Evolutionary conservation across 1,140 invertebrate species (phyloP).

Genomic region (Conus betulinus): DNA sequence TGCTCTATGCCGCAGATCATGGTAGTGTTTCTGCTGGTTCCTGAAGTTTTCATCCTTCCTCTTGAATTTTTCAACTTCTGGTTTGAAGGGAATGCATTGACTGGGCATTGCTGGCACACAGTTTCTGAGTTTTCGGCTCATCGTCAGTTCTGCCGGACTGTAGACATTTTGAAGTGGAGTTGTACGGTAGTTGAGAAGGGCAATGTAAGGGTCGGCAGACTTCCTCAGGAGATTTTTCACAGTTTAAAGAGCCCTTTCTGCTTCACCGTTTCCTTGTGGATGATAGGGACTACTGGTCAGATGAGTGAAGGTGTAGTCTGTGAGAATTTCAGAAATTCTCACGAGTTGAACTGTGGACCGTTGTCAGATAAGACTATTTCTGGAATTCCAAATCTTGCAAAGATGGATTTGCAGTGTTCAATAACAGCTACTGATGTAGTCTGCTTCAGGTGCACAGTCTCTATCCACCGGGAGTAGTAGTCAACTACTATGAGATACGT

Average conservation of each 20-base stretch:
- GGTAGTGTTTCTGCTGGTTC: not conserved
- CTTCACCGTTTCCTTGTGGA: conserved; percentile 27
- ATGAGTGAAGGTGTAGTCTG: conserved; percentile 35
- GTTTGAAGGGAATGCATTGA: conserved; percentile 8
- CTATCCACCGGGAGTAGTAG: conserved; percentile 57
- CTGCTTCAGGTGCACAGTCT: conserved; percentile 43
- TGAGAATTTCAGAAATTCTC: conserved; percentile 9
- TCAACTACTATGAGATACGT: conserved; percentile 54
- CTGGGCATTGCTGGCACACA: conserved; percentile 3
- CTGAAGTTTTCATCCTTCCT: conserved; percentile 11
- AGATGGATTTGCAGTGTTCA: conserved; percentile 31
- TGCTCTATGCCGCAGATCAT: not conserved
- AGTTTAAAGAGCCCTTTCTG: conserved; percentile 36
- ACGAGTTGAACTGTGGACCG: conserved; percentile 15
- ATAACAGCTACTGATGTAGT: conserved; percentile 39
- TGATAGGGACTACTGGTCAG: conserved; percentile 16
- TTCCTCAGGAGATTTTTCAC: conserved; percentile 35
- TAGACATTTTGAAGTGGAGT: conserved; percentile 43
- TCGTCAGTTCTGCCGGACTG: conserved; percentile 39
- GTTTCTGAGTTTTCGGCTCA: conserved; percentile 39
- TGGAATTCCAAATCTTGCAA: conserved; percentile 17
- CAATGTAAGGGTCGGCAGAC: conserved; percentile 41
- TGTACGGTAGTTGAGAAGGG: conserved; percentile 42
- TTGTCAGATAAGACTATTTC: conserved; percentile 18
- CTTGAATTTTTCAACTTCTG: not conserved